Percentiles rank a stretch among this genome's conserved stretches.
These are phyloP conservation scores for Isurus oxyrinchus DNA, from an alignment of 2,113 vertebrate genomes.

Conservation along the genomic window DNA sequence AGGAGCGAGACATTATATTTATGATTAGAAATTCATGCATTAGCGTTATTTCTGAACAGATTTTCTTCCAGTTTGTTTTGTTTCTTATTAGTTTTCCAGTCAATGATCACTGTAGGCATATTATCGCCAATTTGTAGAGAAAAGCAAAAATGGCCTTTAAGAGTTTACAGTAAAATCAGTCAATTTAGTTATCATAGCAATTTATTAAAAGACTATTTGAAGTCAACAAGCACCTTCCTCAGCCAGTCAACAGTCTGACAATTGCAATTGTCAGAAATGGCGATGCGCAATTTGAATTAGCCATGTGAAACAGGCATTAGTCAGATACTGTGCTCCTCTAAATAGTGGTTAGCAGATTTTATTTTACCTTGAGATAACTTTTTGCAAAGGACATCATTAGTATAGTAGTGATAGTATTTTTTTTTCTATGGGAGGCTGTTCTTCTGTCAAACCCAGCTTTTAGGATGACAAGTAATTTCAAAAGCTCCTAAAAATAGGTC, in stretches of 20 bases:
- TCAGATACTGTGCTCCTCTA: not conserved
- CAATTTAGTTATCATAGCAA: not conserved
- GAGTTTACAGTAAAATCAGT: not conserved
- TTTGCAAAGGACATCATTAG: not conserved
- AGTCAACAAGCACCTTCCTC: not conserved
- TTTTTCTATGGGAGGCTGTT: not conserved
- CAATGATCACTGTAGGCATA: not conserved
- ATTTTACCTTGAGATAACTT: not conserved
- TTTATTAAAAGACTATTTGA: not conserved
- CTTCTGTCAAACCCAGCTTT: not conserved
- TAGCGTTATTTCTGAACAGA: not conserved
- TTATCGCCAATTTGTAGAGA: not conserved
- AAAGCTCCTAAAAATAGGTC: not conserved
- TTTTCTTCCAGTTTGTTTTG: not conserved
- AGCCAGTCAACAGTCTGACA: not conserved
- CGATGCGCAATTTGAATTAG: not conserved
- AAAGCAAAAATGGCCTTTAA: not conserved
- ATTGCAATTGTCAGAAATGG: not conserved
- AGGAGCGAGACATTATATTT: not conserved
- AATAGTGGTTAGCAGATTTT: not conserved
- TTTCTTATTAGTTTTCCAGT: not conserved
- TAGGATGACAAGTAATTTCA: not conserved
- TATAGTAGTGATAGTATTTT: not conserved
- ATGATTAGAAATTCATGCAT: not conserved
- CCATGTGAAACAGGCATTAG: not conserved